Base-by-base conservation (phyloP, 2,113 vertebrate species). In the Australoheros scitulus region DNA sequence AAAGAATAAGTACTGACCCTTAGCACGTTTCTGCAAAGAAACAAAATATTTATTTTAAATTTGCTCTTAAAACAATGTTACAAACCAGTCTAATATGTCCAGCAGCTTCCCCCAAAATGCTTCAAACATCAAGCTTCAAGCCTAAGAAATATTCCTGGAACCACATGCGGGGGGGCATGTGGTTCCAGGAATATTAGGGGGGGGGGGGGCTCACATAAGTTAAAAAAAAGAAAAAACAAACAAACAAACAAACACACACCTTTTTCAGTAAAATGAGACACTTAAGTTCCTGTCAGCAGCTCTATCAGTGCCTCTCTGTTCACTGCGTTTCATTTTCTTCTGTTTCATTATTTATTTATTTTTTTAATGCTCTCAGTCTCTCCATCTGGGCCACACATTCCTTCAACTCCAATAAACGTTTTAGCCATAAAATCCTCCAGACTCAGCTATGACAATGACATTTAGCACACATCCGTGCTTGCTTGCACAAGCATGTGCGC, bases 1-100 rank as follows among this genome's bases (percentile, higher is more conserved):
- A 47, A 93, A 94, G 90, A 94, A 94, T 20, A 95, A 65, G 88
- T 59, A 92, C 3, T 94, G 94, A 79, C 94, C 94, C 65, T 94
- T 94, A 1, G 87, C 93, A 20, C 93, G 92, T 92, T 95, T 95
- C 94, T 95, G 89, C 41, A 63, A 24, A 9, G 34, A 64, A 70
- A 36, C 56, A 11, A 78, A 38, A n/a, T 2, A 64, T 43, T 57
- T 10, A 38, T 72, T 32, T 52, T 72, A 52, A 55, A 52, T 6
- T 55, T 72, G 47, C 4, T 72, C 13, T 72, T 72, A 52, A 52
- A 55, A 55, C 17, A 52, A 14, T 72, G 32, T 55, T 72, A 32
- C 29, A 72, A 34, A 72, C 68, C 6, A 34, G 26, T 50, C 47
- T 72, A 20, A 50, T 29, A 50, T 70, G 4, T 70, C 26, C 68